Percentiles rank a stretch among this genome's conserved stretches.
These are phyloP conservation scores for Rhabdophis nuchalis DNA, from an alignment of 2,797 vertebrate genomes.

Conservation along the genomic window DNA sequence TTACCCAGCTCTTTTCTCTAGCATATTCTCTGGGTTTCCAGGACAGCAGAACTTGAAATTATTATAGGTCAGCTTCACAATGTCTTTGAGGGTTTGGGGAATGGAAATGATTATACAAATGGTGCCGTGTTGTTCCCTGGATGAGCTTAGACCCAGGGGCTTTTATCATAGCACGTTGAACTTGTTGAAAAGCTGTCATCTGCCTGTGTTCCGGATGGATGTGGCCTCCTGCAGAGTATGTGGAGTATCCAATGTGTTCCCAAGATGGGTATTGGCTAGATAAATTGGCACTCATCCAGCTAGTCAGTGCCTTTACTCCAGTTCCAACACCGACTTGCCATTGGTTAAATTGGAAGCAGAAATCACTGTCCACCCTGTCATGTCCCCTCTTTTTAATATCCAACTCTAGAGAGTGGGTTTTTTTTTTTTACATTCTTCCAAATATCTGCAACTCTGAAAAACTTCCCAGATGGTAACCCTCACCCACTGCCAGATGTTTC, in stretches of 20 bases:
- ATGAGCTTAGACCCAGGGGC: neutral
- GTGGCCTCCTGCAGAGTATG: neutral
- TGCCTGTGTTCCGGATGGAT: neutral
- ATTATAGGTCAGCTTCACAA: neutral
- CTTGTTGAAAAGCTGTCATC: neutral
- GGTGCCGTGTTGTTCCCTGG: neutral
- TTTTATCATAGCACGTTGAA: neutral
- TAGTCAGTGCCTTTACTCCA: neutral
- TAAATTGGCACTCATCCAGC: neutral
- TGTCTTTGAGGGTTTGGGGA: neutral
- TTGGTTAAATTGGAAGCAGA: neutral
- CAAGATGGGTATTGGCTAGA: neutral
- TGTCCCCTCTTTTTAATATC: neutral
- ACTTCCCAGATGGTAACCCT: neutral
- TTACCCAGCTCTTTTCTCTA: neutral
- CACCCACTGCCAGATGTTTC: constrained; percentile 10
- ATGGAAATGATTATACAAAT: neutral
- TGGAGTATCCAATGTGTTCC: neutral
- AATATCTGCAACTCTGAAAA: constrained; percentile 1
- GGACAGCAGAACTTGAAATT: neutral
- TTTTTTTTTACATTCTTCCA: neutral
- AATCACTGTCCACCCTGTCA: neutral
- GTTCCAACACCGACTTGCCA: neutral
- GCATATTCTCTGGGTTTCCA: neutral
- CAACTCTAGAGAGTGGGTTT: neutral